Base-by-base conservation (phyloP, 1,140 invertebrate genomes). In the Brachionus calyciflorus region DNA sequence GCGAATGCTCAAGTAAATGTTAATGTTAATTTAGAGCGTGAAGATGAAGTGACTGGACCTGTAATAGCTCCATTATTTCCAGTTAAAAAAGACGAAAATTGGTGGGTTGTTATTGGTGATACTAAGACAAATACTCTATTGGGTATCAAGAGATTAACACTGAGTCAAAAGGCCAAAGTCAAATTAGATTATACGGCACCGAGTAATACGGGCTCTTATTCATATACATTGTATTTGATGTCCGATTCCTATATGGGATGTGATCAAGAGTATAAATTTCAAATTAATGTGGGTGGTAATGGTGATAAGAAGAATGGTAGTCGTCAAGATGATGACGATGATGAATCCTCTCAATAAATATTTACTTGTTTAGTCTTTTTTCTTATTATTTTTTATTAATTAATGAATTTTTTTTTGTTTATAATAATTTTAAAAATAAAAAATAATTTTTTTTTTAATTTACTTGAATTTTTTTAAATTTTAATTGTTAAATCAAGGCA, bases 81-180 rank as follows among this genome's bases (percentile, higher is more conserved):
- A 48, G 92, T 93, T 89, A 96, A 96, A 90, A 90, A 95, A 55
- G 96, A 99, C 85, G 96, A 99, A 87, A 94, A 95, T 44, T 99
- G 97, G 96, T 99, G 97, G 96, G 92, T 99, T 4, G 95, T 99
- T 17, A 94, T 99, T 81, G 96, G 96, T 0, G 96, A 98, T 84
- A 92, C 93, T 0, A 93, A 93, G 81, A 89, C 88, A 1, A 99
- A 99, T 85, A 93, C 93, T 0, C 85, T 99, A 14, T 87, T 98
- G 0, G 97, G 94, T 2, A 99, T 99, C 81, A 99, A 99, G 83
- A 88, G 96, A 19, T 86, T 97, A 17, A 95, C 93, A 0, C 86
- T 98, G 0, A 94, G 95, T 79, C 91, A 96, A 81, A 94, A 92
- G 80, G 93, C 94, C 0, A 93, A 92, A 82, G 91, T 98, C 0